These are phyloP conservation scores for Leuctra nigra DNA, from an alignment of 2,888 invertebrate genomes.

Conservation along the genomic window DNA sequence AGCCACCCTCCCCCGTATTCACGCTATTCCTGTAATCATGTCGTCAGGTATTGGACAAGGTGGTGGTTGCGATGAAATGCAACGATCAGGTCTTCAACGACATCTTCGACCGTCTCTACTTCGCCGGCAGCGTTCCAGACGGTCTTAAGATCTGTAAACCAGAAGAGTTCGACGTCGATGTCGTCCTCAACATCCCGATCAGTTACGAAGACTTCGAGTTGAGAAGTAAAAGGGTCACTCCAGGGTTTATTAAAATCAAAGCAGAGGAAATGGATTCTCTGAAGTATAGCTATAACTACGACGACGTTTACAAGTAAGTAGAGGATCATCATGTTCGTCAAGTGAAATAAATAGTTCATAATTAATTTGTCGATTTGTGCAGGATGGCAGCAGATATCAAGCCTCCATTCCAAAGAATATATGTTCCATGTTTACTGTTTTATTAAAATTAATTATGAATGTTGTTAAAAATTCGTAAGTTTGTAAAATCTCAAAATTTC, in stretches of 20 bases:
- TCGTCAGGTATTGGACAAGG: constrained; percentile 17
- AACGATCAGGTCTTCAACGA: constrained; percentile 19
- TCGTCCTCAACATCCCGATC: constrained; percentile 44
- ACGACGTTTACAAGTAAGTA: constrained; percentile 15
- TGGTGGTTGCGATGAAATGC: constrained; percentile 16
- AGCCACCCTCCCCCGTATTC: too few species aligned
- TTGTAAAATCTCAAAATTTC: too few species aligned
- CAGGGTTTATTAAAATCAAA: background rate
- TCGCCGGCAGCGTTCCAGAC: constrained; percentile 54
- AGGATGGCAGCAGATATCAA: too few species aligned
- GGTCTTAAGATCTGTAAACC: constrained; percentile 50
- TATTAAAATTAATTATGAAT: too few species aligned
- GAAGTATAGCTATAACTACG: constrained; percentile 12
- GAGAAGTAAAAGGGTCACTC: constrained; percentile 5
- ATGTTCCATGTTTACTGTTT: background rate
- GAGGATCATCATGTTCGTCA: too few species aligned
- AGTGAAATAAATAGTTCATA: too few species aligned
- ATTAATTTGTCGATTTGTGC: too few species aligned
- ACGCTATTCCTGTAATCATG: too few species aligned
- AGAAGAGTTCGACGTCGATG: constrained; percentile 55
- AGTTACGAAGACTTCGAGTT: constrained; percentile 15
- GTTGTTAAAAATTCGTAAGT: too few species aligned
- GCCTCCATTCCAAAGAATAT: background rate
- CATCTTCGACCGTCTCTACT: constrained; percentile 13
- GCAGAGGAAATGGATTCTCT: constrained; percentile 11